phyloP scores from a whole-genome alignment of 2,797 vertebrate genomes.

The Sitta carolinensis region DNA sequence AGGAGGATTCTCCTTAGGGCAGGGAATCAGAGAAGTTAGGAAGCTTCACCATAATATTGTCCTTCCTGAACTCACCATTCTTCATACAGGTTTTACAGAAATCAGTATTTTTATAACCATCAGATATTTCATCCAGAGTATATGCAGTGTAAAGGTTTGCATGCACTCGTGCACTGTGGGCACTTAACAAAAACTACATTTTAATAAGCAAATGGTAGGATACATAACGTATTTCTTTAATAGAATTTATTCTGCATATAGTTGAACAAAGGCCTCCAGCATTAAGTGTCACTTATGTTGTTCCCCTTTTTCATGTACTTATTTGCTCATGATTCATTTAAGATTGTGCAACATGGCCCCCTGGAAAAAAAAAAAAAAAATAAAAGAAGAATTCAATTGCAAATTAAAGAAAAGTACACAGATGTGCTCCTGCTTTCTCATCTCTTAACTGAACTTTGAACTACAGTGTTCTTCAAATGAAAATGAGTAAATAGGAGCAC shows the following conservation, averaged over 20 bases:
- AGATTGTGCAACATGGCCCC: rapidly evolving
- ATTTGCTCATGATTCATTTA: not conserved
- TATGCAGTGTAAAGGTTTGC: not conserved
- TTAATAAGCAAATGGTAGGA: not conserved
- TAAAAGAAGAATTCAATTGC: not conserved
- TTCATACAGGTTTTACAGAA: not conserved
- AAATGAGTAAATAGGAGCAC: not conserved
- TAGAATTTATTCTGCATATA: not conserved
- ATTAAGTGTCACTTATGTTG: not conserved
- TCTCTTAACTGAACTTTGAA: not conserved
- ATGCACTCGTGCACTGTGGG: not conserved
- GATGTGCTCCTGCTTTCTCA: not conserved
- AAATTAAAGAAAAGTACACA: not conserved
- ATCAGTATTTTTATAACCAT: not conserved
- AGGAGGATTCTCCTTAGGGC: not conserved
- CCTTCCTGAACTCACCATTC: not conserved
- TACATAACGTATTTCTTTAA: not conserved
- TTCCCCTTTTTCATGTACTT: not conserved
- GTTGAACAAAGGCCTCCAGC: not conserved
- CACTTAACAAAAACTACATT: not conserved
- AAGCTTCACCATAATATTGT: not conserved
- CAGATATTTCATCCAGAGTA: not conserved
- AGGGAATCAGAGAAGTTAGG: not conserved
- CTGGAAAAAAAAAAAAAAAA: not conserved
- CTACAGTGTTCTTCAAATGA: not conserved